Evolutionary conservation across 2,797 vertebrate species (phyloP), one percentile per base, ranked within the genome.

Genomic region (Atherinosoma microstoma): DNA sequence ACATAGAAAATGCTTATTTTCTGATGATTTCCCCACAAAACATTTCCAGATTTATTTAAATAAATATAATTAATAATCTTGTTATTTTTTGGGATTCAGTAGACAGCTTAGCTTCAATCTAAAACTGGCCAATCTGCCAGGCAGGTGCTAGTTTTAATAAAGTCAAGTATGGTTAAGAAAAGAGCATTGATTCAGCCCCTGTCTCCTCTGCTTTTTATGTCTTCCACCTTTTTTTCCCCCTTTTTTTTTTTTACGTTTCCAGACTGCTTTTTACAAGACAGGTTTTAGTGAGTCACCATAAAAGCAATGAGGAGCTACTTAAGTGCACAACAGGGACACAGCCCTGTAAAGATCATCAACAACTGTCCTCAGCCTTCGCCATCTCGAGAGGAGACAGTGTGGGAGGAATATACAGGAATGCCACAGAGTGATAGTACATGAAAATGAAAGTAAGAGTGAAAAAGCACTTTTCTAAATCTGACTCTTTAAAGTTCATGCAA

Each of bases 271-370:
- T 93, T 91, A 94, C 89, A 91, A 93, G 90, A 90, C 91, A 92
- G 88, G 84, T 92, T 93, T 94, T 93, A 94, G 88, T 88, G 90
- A 90, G 89, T 90, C 72, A 38, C 90, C 86, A 87, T 94, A 93
- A 93, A 92, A 93, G 90, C 92, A 92, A 92, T 91, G 88, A 93
- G 86, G 86, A 91, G 87, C 88, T 89, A 92, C 83, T 92, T 89
- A 92, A 92, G 87, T 89, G 86, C 84, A 90, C 90, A 91, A 92
- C 88, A 83, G 91, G 87, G 88, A 91, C 86, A 85, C 74, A 78
- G 67, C 79, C 83, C 89, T 82, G 87, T 91, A 87, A 91, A 91
- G 90, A 92, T 80, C 90, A 91, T 89, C 87, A 87, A 84, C 86
- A 84, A 87, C 78, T 82, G 45, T 80, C 66, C 59, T 64, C 75